Evolutionary conservation across 2,888 invertebrate genomes (phyloP).

Genomic region (Eupithecia dodoneata): DNA sequence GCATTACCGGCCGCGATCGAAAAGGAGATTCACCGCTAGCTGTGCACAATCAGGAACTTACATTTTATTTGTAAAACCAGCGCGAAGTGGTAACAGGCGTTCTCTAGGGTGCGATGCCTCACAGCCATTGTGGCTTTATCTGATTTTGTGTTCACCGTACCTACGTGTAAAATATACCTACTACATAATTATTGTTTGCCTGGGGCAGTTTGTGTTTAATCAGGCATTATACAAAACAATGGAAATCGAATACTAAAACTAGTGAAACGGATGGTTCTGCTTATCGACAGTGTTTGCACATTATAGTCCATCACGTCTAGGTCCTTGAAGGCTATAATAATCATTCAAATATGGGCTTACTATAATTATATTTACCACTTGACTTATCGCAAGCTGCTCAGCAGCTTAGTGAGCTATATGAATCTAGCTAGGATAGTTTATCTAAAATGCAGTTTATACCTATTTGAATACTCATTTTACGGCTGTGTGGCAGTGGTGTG

Average conservation of each 20-base stretch:
- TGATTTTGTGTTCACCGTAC: conserved; percentile 13
- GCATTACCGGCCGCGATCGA: too few relatives aligned
- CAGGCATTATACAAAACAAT: background rate
- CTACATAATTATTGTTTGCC: background rate
- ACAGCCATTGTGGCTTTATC: conserved; percentile 24
- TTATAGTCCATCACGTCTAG: too few relatives aligned
- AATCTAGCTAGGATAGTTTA: too few relatives aligned
- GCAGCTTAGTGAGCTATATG: too few relatives aligned
- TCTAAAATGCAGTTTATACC: too few relatives aligned
- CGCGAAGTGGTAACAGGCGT: conserved; percentile 21
- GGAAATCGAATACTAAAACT: background rate
- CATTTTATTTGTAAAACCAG: conserved; percentile 8
- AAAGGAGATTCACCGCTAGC: background rate
- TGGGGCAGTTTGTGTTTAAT: background rate
- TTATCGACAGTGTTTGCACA: background rate
- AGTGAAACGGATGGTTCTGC: background rate
- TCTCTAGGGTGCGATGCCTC: conserved; percentile 28
- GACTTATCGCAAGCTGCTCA: too few relatives aligned
- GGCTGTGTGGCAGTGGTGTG: too few relatives aligned
- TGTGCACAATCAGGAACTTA: background rate
- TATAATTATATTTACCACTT: too few relatives aligned
- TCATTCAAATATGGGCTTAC: too few relatives aligned
- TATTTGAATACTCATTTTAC: too few relatives aligned
- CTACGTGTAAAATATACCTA: background rate
- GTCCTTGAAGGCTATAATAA: too few relatives aligned